A percentile compares a stretch with the other conserved stretches of the same genome.
Evolutionary conservation across 2,797 vertebrate species (phyloP).

Genomic region (Lemur catta): DNA sequence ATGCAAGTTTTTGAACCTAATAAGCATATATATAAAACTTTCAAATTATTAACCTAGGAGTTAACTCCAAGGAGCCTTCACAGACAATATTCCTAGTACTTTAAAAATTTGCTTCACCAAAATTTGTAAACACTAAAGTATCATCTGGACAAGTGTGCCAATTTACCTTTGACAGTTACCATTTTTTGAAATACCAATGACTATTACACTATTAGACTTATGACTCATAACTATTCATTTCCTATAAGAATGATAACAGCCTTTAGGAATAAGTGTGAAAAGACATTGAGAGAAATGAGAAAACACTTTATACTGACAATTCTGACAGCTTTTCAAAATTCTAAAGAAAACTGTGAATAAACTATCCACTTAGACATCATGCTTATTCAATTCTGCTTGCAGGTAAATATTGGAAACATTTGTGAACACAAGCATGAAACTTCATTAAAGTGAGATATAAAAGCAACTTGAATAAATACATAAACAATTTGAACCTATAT

Average conservation of each 20-base stretch:
- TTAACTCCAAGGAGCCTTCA: not conserved
- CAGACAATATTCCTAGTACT: not conserved
- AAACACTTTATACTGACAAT: constrained; percentile 57
- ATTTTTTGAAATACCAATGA: constrained; percentile 10
- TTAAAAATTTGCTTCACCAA: not conserved
- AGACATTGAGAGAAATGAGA: constrained; percentile 57
- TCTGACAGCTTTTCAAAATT: constrained; percentile 60
- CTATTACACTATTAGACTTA: not conserved
- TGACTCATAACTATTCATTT: constrained; percentile 49
- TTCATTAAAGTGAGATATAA: not conserved
- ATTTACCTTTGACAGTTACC: constrained; percentile 8
- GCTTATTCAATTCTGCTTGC: constrained; percentile 21
- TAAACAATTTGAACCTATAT: not conserved
- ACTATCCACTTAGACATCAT: constrained; percentile 27
- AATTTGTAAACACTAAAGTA: constrained; percentile 34
- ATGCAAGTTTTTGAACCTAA: not conserved
- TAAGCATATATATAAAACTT: not conserved
- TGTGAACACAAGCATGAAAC: constrained; percentile 18
- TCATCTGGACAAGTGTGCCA: not conserved
- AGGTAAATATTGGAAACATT: constrained; percentile 1
- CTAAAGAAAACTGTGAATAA: constrained; percentile 65
- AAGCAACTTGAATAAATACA: constrained; percentile 8
- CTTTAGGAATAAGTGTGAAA: constrained; percentile 62
- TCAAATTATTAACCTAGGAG: not conserved
- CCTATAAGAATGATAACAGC: constrained; percentile 48